A percentile compares a stretch with the other conserved stretches of the same genome.
These are phyloP conservation scores for Pithys albifrons DNA, from an alignment of 2,113 vertebrate species.

Conservation along the genomic window DNA sequence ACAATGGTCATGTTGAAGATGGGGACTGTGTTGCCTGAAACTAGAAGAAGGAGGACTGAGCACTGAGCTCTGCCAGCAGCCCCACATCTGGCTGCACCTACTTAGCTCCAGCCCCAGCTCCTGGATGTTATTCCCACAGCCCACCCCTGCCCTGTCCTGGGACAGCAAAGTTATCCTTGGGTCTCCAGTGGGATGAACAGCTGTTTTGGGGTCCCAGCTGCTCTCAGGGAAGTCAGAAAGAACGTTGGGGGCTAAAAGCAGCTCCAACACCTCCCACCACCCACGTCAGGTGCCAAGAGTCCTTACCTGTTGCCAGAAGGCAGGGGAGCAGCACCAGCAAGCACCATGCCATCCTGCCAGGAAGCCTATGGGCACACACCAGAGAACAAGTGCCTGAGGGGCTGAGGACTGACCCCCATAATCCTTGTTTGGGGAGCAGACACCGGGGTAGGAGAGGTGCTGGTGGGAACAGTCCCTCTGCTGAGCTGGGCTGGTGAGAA, in stretches of 20 bases:
- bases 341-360: background rate
- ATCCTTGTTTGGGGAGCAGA: background rate
- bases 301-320: slow-evolving; percentile 39
- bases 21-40: slow-evolving; percentile 51
- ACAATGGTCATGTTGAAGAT: background rate
- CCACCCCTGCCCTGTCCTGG: background rate
- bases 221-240: background rate
- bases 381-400: background rate
- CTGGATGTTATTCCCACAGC: background rate
- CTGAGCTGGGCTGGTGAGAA: background rate
- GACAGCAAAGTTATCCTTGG: background rate
- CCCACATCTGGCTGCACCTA: accelerated
- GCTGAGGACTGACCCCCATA: background rate
- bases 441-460: background rate
- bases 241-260: background rate
- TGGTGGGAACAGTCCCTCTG: background rate
- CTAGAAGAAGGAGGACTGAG: background rate
- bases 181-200: background rate
- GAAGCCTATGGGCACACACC: background rate
- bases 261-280: background rate
- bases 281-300: background rate
- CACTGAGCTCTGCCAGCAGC: background rate
- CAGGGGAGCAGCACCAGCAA: background rate
- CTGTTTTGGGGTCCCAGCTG: background rate
- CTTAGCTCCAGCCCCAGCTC: background rate